Percentiles rank a stretch among this genome's conserved stretches.
phyloP scores from a whole-genome alignment of 2,113 vertebrate species.

The Lutjanus erythropterus region DNA sequence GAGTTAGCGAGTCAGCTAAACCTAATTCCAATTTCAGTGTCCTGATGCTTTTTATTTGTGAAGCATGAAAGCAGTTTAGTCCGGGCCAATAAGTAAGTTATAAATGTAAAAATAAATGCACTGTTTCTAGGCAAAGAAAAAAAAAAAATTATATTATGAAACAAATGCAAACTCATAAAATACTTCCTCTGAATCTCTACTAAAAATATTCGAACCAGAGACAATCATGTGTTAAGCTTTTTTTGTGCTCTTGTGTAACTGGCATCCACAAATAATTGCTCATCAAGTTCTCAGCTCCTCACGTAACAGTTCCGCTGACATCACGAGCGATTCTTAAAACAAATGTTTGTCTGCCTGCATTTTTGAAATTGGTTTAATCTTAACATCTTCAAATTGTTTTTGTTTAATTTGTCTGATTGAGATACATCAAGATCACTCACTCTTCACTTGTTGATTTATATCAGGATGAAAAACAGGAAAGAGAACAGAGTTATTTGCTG shows the following conservation, averaged over 20 bases:
- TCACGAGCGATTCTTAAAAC: not conserved
- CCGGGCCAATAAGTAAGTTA: no score
- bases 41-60: not conserved
- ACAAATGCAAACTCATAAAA: not conserved
- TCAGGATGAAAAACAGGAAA: not conserved
- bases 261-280: not conserved
- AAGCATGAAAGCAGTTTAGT: not conserved
- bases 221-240: not conserved
- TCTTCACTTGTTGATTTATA: not conserved
- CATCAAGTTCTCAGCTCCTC: not conserved
- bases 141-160: not conserved
- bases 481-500: not conserved
- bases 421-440: not conserved
- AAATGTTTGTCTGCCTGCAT: not conserved
- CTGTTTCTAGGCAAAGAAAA: no score
- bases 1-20: not conserved
- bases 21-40: no score
- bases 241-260: conserved; percentile 1
- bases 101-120: no score
- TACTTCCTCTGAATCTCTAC: not conserved
- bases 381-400: not conserved
- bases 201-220: not conserved
- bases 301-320: no score
- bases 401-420: not conserved
- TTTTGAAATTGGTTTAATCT: not conserved